Base-by-base conservation (phyloP, 2,797 vertebrate genomes). In the Malacoctenus gilli region DNA sequence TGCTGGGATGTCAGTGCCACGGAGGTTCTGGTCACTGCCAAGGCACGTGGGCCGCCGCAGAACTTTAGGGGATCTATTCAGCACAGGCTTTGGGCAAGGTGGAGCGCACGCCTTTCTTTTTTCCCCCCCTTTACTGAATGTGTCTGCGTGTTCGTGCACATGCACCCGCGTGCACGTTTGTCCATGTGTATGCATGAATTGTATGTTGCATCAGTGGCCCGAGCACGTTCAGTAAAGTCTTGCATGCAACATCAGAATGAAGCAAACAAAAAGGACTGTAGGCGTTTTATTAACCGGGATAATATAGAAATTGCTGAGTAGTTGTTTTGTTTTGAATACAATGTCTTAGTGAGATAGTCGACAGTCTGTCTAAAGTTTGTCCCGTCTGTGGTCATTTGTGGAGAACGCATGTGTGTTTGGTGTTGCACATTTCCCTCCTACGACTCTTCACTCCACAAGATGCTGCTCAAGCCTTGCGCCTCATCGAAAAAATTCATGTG, bases 1-100 rank as follows among this genome's bases (percentile, higher is more conserved):
- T 78, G 77, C 80, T 76, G 83, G 84, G 93, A 93, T 88, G 64
- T 89, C 93, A 98, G 96, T 93, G 85, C 92, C 95, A 14, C 94
- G 95, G 94, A 95, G 94, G 69, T 97, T 95, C 89, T 96, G 96
- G 95, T 98, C 97, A 85, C 89, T 98, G 86, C 95, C 97, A 85
- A 94, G 93, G 89, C 94, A 96, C 68, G 39, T 92, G 82, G 95
- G 95, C 85, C 95, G 93, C 68, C 94, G 95, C 83, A 94, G 94
- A 90, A 98, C 96, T 41, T 95, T 99, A 89, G 96, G 96, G 92
- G 95, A 99, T 93, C 94, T 98, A 85, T 95, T 95, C 93, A 89
- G 91, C 93, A 87, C 91, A 92, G 93, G 93, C 93, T 95, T 95
- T 93, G 94, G 92, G 90, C 95, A 89, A 99, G 97, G 97, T 98